Conservation (phyloP, 2,113 vertebrate species). For the Oxygymnocypris stewartii region DNA sequence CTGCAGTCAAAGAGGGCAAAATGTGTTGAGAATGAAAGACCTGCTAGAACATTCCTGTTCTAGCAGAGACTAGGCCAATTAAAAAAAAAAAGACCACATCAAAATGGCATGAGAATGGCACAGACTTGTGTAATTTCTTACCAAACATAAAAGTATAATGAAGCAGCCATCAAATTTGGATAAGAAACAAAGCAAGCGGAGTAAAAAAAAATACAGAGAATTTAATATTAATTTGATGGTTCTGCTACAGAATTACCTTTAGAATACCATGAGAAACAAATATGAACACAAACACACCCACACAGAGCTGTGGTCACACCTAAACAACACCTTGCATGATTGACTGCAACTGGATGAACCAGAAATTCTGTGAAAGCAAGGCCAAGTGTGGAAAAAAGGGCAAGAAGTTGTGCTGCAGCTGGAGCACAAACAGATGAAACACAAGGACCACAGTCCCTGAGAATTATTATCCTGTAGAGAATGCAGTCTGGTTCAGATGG, state of each 20-base stretch:
- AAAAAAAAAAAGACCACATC: not conserved
- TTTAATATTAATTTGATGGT: not conserved
- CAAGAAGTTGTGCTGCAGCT: constrained; percentile 1
- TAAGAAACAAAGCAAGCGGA: not conserved
- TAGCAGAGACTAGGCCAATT: not conserved
- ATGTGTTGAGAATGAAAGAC: not conserved
- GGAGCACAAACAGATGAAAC: not conserved
- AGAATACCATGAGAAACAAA: constrained; percentile 15
- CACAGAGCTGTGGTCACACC: constrained; percentile 55
- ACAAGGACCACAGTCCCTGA: not conserved
- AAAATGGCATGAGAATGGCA: not conserved
- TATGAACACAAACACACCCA: constrained; percentile 13
- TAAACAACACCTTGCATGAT: constrained; percentile 56
- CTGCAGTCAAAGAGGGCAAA: not conserved
- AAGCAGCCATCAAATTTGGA: not conserved
- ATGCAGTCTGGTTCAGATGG: constrained; percentile 57
- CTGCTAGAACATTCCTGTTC: not conserved
- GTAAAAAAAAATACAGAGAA: not conserved
- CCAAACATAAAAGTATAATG: not conserved
- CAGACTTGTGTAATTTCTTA: not conserved
- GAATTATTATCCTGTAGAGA: constrained; percentile 56
- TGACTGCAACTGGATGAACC: constrained; percentile 60
- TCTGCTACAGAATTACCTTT: not conserved
- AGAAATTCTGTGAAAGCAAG: constrained; percentile 5
- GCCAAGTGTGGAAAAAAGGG: not conserved